These are phyloP conservation scores for Anniella stebbinsi DNA, from an alignment of 2,797 vertebrate genomes.

Conservation along the genomic window DNA sequence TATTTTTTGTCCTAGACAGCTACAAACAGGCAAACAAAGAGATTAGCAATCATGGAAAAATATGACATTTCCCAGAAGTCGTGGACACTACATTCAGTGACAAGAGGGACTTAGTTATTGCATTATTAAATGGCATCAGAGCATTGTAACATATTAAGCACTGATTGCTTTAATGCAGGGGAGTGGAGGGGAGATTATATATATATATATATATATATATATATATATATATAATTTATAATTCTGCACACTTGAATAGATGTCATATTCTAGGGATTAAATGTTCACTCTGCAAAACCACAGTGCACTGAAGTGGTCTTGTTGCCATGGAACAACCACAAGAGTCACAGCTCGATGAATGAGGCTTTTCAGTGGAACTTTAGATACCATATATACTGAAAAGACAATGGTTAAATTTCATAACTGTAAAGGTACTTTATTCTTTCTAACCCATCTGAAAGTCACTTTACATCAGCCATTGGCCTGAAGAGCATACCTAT, in stretches of 20 bases:
- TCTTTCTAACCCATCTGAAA: not conserved
- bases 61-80: conserved; percentile 54
- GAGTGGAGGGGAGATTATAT: conserved; percentile 2
- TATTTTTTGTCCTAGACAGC: conserved; percentile 54
- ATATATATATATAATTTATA: conserved; percentile 61
- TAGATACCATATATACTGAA: conserved; percentile 35
- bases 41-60: conserved; percentile 61
- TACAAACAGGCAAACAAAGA: conserved; percentile 56
- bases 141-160: conserved; percentile 31
- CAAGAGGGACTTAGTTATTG: conserved; percentile 49
- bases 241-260: conserved; percentile 69
- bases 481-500: not conserved
- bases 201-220: conserved; percentile 40
- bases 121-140: conserved; percentile 51
- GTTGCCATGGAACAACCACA: conserved; percentile 39
- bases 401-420: conserved; percentile 25
- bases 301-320: conserved; percentile 40
- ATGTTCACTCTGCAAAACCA: conserved; percentile 49
- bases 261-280: conserved; percentile 39
- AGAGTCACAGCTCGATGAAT: conserved; percentile 45
- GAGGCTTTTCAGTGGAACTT: conserved; percentile 53
- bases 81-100: conserved; percentile 47
- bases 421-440: not conserved
- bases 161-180: conserved; percentile 40
- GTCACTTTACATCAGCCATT: not conserved